Conservation (phyloP, 1,140 invertebrate species). For the Augochlora pura region DNA sequence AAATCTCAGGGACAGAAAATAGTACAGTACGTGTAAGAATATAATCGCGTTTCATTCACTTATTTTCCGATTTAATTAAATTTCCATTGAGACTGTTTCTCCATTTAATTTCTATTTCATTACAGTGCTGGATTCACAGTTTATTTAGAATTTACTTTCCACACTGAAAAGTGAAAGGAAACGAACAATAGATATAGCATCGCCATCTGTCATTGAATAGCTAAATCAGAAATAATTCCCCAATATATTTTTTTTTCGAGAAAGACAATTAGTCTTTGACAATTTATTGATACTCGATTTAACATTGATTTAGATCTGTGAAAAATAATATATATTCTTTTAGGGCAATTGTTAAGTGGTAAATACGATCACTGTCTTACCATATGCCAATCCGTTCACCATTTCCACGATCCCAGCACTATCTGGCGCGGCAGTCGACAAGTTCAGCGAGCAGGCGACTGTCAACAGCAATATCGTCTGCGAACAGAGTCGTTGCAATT, state of each 20-base stretch:
- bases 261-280: too few relatives aligned
- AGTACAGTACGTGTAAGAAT: too few relatives aligned
- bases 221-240: neutral
- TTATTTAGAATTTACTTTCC: too few relatives aligned
- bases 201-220: neutral
- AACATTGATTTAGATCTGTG: too few relatives aligned
- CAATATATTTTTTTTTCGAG: too few relatives aligned
- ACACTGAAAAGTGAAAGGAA: conserved; percentile 14
- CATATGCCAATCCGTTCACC: conserved; percentile 72
- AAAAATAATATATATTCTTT: too few relatives aligned
- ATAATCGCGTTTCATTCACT: too few relatives aligned
- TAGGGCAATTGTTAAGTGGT: too few relatives aligned
- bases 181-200: neutral
- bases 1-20: neutral
- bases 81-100: neutral
- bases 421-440: conserved; percentile 59
- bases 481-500: conserved; percentile 3
- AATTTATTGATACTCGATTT: too few relatives aligned
- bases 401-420: conserved; percentile 73
- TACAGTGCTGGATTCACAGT: neutral
- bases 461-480: conserved; percentile 35
- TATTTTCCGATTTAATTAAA: neutral
- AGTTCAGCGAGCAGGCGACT: conserved; percentile 28
- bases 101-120: neutral
- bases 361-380: conserved; percentile 59